phyloP scores from a whole-genome alignment of 2,797 vertebrate species.

The Crocodylus rhombifer region DNA sequence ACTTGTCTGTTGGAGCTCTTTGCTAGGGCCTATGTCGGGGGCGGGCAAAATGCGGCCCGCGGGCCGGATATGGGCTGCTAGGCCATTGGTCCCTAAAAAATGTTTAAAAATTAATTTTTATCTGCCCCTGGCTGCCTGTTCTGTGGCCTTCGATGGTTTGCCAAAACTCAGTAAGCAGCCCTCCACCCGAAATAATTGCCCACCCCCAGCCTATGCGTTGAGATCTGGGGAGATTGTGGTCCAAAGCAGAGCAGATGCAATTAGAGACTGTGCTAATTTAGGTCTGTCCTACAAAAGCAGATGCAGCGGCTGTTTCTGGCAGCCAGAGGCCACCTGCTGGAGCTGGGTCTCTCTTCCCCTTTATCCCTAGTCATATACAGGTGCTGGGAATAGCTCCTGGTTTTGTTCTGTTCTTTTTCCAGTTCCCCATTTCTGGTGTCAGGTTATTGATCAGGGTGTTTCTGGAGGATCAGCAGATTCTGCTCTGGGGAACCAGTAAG shows the following conservation, averaged over 20 bases:
- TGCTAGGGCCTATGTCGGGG: too few species aligned
- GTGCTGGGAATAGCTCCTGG: not conserved
- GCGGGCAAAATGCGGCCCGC: too few species aligned
- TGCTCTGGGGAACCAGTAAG: conserved; percentile 13
- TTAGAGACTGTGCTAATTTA: not conserved
- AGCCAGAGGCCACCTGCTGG: not conserved
- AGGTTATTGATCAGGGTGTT: not conserved
- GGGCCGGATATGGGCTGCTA: too few species aligned
- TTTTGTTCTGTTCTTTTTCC: not conserved
- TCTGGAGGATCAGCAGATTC: conserved; percentile 10
- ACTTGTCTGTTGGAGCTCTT: not conserved
- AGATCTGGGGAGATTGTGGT: not conserved
- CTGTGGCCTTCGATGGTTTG: too few species aligned
- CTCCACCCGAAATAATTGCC: too few species aligned
- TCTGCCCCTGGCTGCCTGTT: too few species aligned
- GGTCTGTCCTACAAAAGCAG: not conserved
- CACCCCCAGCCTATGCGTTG: not conserved
- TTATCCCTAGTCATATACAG: not conserved
- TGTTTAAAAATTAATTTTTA: too few species aligned
- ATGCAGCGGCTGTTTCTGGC: not conserved
- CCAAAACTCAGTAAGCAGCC: too few species aligned
- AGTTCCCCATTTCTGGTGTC: not conserved
- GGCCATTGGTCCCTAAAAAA: too few species aligned
- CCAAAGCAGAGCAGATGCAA: not conserved
- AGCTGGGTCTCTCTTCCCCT: not conserved